Conservation (phyloP, 1,140 invertebrate genomes). For the Kradibia gibbosae region DNA sequence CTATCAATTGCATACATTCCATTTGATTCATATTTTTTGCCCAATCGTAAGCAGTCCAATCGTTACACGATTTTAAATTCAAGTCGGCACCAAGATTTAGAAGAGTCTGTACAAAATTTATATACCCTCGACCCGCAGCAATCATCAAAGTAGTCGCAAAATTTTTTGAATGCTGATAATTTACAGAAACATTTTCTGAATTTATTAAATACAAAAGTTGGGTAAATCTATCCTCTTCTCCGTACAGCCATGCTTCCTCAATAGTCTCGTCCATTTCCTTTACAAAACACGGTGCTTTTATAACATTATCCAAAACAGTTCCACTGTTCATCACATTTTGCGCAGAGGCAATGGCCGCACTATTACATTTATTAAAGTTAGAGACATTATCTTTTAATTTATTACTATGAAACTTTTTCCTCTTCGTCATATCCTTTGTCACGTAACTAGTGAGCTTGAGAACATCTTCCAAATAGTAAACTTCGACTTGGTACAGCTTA, state of each 20-base stretch:
- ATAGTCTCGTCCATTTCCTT: constrained; percentile 78
- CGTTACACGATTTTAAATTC: constrained; percentile 77
- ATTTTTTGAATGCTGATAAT: constrained; percentile 79
- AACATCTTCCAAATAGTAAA: constrained; percentile 88
- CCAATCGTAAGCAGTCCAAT: constrained; percentile 83
- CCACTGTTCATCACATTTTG: constrained; percentile 66
- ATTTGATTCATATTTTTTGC: constrained; percentile 78
- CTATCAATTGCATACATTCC: constrained; percentile 73
- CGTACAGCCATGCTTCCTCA: constrained; percentile 75
- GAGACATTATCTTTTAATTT: constrained; percentile 68
- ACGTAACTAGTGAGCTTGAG: constrained; percentile 81
- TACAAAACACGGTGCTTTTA: constrained; percentile 73
- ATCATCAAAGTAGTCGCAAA: constrained; percentile 84
- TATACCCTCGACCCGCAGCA: constrained; percentile 79
- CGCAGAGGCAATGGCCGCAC: constrained; percentile 56
- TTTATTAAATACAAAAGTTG: constrained; percentile 83
- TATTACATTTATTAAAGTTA: constrained; percentile 41
- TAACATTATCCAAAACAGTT: constrained; percentile 69
- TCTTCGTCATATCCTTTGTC: constrained; percentile 77
- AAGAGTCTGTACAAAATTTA: constrained; percentile 79
- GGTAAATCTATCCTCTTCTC: constrained; percentile 78
- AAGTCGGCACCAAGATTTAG: constrained; percentile 82
- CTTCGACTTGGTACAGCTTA: constrained; percentile 83
- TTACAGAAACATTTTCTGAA: constrained; percentile 80
- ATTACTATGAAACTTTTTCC: no score